phyloP scores from a whole-genome alignment of 2,888 invertebrate genomes.

The Hypercompe scribonia region DNA sequence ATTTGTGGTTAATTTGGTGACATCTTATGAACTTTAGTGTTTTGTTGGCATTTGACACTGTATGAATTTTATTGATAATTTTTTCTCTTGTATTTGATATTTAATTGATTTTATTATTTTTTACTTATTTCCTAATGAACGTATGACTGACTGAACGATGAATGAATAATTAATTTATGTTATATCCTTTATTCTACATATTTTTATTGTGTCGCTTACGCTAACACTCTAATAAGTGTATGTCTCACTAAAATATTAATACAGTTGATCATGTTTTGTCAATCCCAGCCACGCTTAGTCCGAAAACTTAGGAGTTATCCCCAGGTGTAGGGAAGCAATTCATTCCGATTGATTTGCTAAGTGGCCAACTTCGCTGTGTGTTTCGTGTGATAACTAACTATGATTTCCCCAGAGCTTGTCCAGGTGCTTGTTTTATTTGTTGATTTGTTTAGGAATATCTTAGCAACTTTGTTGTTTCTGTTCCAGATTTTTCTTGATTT shows the following conservation, averaged over 20 bases:
- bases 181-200: no score
- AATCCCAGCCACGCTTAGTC: constrained; percentile 4
- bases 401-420: constrained; percentile 45
- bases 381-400: constrained; percentile 21
- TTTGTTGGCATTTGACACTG: no score
- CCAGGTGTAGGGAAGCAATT: constrained; percentile 34
- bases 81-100: no score
- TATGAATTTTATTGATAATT: no score
- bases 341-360: constrained; percentile 51
- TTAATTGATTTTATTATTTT: no score
- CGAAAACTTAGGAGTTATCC: constrained; percentile 37
- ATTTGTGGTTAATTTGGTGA: no score
- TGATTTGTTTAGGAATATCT: constrained; percentile 8
- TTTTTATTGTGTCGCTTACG: no score
- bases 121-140: no score
- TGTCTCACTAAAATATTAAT: neutral
- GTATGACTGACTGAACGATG: no score
- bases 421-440: constrained; percentile 24
- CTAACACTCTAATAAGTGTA: no score
- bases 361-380: constrained; percentile 38
- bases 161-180: no score
- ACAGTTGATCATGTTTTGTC: neutral
- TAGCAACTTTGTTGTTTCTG: neutral
- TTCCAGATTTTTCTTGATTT: neutral
- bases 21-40: no score